phyloP scores from a whole-genome alignment of 2,113 vertebrate genomes.

The Aphyosemion australe region DNA sequence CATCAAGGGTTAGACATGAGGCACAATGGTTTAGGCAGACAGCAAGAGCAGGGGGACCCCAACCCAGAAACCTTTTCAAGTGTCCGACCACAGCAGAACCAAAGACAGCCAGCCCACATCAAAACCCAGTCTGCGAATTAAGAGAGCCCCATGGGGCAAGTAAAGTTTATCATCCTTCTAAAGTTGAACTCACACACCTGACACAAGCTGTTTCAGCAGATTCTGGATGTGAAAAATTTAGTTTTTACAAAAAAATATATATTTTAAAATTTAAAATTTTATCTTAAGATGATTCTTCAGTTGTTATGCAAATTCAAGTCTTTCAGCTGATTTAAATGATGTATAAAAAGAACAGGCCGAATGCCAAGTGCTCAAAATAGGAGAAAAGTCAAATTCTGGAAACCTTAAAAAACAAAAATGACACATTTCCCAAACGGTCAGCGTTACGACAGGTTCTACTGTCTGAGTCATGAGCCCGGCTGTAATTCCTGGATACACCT shows the following conservation, averaged over 20 bases:
- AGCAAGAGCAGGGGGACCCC: slow-evolving; percentile 33
- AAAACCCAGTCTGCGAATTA: slow-evolving; percentile 38
- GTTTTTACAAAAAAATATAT: too few relatives aligned
- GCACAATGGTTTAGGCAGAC: slow-evolving; percentile 52
- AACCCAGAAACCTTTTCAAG: slow-evolving; percentile 57
- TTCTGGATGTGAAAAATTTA: not conserved
- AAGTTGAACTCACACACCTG: slow-evolving; percentile 40
- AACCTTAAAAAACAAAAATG: slow-evolving; percentile 16
- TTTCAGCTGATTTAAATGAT: not conserved
- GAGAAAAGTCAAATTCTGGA: not conserved
- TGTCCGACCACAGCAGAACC: slow-evolving; percentile 28
- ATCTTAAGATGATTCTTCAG: not conserved
- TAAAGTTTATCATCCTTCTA: slow-evolving; percentile 23
- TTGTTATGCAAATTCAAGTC: not conserved
- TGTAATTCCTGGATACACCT: slow-evolving; percentile 38
- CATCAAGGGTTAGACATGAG: slow-evolving; percentile 58
- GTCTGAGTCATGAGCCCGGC: slow-evolving; percentile 39
- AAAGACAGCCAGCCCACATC: slow-evolving; percentile 52
- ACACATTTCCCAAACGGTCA: slow-evolving; percentile 11
- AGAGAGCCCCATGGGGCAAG: slow-evolving; percentile 28
- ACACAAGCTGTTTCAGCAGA: not conserved
- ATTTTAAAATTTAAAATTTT: not conserved
- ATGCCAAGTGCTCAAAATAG: not conserved
- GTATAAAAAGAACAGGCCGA: not conserved
- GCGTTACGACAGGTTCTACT: not conserved